These are phyloP conservation scores for Poecilobothrus nobilitatus DNA, from an alignment of 2,888 invertebrate genomes.

Conservation along the genomic window DNA sequence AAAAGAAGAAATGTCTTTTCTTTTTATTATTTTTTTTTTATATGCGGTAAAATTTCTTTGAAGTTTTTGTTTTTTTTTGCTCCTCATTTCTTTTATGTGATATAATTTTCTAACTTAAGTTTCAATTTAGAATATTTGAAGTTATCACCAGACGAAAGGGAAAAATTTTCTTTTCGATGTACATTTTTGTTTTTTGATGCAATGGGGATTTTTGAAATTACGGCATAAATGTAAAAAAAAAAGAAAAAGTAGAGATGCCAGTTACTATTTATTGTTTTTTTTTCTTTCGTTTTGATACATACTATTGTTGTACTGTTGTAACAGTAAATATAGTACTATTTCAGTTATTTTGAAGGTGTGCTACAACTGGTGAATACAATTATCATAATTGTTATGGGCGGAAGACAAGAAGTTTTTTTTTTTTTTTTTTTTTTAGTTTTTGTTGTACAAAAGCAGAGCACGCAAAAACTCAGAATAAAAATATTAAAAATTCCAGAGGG, in stretches of 20 bases:
- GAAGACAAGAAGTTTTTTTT: neutral
- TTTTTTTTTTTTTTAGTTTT: too few relatives aligned
- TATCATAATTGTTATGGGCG: neutral
- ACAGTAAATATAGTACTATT: neutral
- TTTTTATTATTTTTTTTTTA: neutral
- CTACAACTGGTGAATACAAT: neutral
- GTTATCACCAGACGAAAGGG: too few relatives aligned
- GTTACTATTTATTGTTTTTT: neutral
- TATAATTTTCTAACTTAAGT: neutral
- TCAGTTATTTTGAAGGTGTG: conserved; percentile 5
- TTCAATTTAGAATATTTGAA: too few relatives aligned
- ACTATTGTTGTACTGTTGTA: neutral
- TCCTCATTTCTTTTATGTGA: neutral
- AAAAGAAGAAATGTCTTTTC: neutral
- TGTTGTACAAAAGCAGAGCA: neutral
- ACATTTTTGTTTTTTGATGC: neutral
- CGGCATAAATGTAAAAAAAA: neutral
- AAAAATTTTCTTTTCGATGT: too few relatives aligned
- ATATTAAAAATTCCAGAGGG: too few relatives aligned
- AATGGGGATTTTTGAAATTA: neutral
- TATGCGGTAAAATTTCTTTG: neutral
- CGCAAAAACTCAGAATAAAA: neutral
- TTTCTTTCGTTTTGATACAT: neutral
- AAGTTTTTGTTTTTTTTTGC: neutral
- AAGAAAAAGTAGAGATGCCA: neutral